A percentile compares a stretch with the other conserved stretches of the same genome.
These are phyloP conservation scores for Sebastes minor DNA, from an alignment of 2,797 vertebrate species.

Conservation along the genomic window DNA sequence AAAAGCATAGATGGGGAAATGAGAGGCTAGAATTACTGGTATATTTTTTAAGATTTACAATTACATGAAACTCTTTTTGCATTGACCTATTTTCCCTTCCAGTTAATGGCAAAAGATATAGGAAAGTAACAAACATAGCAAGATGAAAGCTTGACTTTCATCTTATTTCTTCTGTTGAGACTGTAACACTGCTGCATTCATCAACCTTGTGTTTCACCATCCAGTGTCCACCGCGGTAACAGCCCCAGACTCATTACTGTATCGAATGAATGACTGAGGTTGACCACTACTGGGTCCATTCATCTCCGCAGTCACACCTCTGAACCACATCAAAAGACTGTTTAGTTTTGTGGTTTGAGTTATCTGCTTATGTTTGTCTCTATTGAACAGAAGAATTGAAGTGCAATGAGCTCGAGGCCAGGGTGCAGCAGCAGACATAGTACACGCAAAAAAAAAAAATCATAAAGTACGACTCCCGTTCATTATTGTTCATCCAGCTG, in stretches of 20 bases:
- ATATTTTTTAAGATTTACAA: conserved; percentile 6
- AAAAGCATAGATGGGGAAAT: neutral
- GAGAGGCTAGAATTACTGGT: neutral
- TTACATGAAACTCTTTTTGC: neutral
- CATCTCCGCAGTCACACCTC: conserved; percentile 26
- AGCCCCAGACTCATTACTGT: conserved; percentile 40
- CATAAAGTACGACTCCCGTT: conserved; percentile 12
- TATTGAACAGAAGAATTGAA: conserved; percentile 22
- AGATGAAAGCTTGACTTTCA: conserved; percentile 19
- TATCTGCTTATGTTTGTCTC: conserved; percentile 28
- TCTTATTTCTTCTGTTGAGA: conserved; percentile 19
- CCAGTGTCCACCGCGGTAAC: conserved; percentile 1
- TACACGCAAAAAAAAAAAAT: neutral
- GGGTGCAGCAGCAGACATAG: neutral
- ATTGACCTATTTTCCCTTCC: neutral
- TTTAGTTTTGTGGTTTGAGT: conserved; percentile 15
- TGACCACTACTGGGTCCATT: conserved; percentile 29
- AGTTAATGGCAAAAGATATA: neutral
- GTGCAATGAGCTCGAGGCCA: conserved; percentile 31
- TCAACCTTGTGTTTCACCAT: conserved; percentile 6
- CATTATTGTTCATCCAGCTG: conserved; percentile 43
- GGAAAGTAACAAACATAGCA: neutral
- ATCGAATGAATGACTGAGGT: conserved; percentile 19
- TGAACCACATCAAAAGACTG: conserved; percentile 31
- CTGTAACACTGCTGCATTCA: neutral